Evolutionary conservation across 2,888 invertebrate species (phyloP).

Genomic region (Cactoblastis cactorum): DNA sequence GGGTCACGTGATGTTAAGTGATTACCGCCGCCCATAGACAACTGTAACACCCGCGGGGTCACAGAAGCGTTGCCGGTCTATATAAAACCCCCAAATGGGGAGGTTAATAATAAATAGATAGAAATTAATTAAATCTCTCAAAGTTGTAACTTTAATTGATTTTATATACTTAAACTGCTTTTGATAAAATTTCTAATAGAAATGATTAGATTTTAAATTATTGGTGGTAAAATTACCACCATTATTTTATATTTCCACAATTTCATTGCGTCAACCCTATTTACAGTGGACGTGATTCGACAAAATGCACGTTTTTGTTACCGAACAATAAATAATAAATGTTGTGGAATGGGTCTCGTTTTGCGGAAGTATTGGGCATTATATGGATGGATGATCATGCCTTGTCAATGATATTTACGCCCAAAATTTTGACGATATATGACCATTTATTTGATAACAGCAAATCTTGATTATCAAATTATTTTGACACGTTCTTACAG

Average conservation of each 20-base stretch:
- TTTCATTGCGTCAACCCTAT: constrained; percentile 21
- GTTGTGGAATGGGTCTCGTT: constrained; percentile 31
- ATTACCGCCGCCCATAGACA: no score
- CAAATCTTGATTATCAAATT: neutral
- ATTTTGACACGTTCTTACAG: neutral
- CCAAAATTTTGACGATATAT: constrained; percentile 3
- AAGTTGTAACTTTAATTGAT: no score
- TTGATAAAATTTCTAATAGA: no score
- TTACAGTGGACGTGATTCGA: constrained; percentile 35
- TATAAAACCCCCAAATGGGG: no score
- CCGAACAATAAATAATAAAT: constrained; percentile 31
- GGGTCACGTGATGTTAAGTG: no score
- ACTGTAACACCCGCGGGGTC: no score
- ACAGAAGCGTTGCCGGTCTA: no score
- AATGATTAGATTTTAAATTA: no score
- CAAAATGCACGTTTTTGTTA: constrained; percentile 30
- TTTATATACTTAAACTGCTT: no score
- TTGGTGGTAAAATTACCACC: neutral
- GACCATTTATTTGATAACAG: neutral
- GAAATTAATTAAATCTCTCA: no score
- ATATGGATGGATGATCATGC: constrained; percentile 31
- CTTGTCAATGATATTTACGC: constrained; percentile 34
- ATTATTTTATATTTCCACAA: neutral
- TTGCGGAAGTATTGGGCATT: constrained; percentile 36
- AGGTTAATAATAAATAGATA: no score